These are phyloP conservation scores for Tinamus major DNA, from an alignment of 2,797 vertebrate genomes.

Conservation along the genomic window DNA sequence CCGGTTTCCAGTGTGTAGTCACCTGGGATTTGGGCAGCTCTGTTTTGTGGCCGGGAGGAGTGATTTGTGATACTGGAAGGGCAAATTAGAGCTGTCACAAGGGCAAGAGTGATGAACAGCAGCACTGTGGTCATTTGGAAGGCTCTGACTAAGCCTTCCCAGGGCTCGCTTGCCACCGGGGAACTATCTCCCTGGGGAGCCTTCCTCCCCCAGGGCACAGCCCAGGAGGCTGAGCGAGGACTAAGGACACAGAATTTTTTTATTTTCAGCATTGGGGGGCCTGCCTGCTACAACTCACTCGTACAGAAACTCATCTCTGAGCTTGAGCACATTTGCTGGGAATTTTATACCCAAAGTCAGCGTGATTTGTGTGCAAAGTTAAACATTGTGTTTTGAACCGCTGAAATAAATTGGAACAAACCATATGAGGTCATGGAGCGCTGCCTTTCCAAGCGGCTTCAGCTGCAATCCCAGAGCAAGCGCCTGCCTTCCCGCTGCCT, in stretches of 20 bases:
- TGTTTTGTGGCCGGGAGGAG: not conserved
- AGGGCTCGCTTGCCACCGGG: not conserved
- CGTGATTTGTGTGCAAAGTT: conserved; percentile 54
- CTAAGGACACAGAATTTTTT: not conserved
- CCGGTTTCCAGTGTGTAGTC: not conserved
- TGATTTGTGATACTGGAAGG: not conserved
- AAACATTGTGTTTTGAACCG: conserved; percentile 42
- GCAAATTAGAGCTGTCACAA: not conserved
- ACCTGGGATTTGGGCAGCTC: not conserved
- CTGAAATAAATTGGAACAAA: conserved; percentile 58
- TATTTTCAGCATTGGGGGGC: not conserved
- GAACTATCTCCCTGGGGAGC: not conserved
- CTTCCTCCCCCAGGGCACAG: not conserved
- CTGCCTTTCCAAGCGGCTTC: conserved; percentile 55
- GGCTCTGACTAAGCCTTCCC: not conserved
- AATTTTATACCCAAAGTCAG: conserved; percentile 54
- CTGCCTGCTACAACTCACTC: conserved; percentile 20
- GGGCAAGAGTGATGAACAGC: conserved; percentile 14
- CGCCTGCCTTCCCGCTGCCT: not conserved
- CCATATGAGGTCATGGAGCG: conserved; percentile 44
- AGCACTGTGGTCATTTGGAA: not conserved
- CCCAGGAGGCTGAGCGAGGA: not conserved
- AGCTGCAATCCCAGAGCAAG: conserved; percentile 47
- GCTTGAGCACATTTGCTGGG: conserved; percentile 45
- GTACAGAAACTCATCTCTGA: conserved; percentile 21